A percentile compares a stretch with the other conserved stretches of the same genome.
phyloP scores from a whole-genome alignment of 2,888 invertebrate species.

The Agriotes lineatus region DNA sequence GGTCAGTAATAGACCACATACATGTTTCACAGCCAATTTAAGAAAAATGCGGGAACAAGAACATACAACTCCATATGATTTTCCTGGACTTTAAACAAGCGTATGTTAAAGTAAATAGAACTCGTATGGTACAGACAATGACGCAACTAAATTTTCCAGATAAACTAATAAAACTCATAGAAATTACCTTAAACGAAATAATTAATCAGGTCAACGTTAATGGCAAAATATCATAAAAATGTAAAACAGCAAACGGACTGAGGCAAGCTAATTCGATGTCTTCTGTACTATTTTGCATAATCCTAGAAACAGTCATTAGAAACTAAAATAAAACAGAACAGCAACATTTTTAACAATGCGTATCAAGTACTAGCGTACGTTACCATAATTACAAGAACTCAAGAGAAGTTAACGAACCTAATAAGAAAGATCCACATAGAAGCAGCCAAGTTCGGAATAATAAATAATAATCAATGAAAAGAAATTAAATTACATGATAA shows the following conservation, averaged over 20 bases:
- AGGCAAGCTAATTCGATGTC: neutral
- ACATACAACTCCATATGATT: too few species aligned
- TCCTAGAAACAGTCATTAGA: neutral
- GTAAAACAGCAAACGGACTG: neutral
- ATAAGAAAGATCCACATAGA: neutral
- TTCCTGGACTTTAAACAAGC: too few species aligned
- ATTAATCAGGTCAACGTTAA: neutral
- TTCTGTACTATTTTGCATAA: neutral
- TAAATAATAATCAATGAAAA: neutral
- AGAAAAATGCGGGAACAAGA: neutral
- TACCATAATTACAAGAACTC: neutral
- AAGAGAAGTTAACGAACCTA: neutral
- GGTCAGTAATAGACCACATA: too few species aligned
- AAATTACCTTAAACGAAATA: neutral
- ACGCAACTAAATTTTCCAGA: neutral
- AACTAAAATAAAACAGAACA: neutral
- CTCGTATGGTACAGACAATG: neutral
- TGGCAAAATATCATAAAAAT: neutral
- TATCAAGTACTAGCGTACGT: neutral
- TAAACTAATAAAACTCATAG: neutral
- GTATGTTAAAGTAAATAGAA: neutral
- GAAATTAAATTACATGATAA: neutral
- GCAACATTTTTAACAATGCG: too few species aligned
- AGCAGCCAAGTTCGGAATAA: neutral
- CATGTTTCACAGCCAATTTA: too few species aligned